A percentile compares a stretch with the other conserved stretches of the same genome.
These are phyloP conservation scores for Ferdinandea cuprea DNA, from an alignment of 2,888 invertebrate species.

Conservation along the genomic window DNA sequence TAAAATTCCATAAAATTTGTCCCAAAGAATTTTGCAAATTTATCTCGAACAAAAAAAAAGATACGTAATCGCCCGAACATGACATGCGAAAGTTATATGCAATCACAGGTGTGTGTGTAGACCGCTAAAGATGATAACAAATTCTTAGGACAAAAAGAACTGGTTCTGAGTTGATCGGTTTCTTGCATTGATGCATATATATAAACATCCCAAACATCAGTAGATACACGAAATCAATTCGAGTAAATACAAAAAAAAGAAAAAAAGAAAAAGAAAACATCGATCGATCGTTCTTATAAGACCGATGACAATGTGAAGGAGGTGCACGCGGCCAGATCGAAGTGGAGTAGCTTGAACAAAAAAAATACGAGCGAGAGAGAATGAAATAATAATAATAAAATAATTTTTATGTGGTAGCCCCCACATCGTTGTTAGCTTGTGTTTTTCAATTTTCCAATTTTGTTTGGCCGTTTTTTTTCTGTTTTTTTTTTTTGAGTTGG, in stretches of 20 bases:
- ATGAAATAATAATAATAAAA: constrained; percentile 72
- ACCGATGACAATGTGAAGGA: constrained; percentile 24
- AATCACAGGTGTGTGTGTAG: constrained; percentile 66
- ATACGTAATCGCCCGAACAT: constrained; percentile 62
- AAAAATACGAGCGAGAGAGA: constrained; percentile 39
- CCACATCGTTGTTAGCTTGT: constrained; percentile 64
- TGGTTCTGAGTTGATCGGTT: constrained; percentile 55
- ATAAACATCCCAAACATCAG: constrained; percentile 36
- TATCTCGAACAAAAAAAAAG: constrained; percentile 50
- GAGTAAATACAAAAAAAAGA: too few species aligned
- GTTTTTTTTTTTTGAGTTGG: constrained; percentile 12
- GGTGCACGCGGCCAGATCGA: not conserved
- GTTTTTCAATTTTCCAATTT: constrained; percentile 56
- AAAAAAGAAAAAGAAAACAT: constrained; percentile 22
- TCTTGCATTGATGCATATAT: constrained; percentile 57
- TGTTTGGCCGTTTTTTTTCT: constrained; percentile 43
- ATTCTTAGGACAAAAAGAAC: too few species aligned
- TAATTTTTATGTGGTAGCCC: constrained; percentile 74
- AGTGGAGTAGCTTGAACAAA: constrained; percentile 6
- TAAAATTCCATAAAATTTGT: constrained; percentile 62
- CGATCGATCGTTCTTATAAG: constrained; percentile 19
- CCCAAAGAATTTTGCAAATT: constrained; percentile 23
- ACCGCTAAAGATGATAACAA: constrained; percentile 26
- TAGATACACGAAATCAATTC: constrained; percentile 56
- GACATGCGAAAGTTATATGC: constrained; percentile 58